Percentiles rank a stretch among this genome's conserved stretches.
Evolutionary conservation across 2,888 invertebrate genomes (phyloP).

Genomic region (Acrocyrtus sp.): DNA sequence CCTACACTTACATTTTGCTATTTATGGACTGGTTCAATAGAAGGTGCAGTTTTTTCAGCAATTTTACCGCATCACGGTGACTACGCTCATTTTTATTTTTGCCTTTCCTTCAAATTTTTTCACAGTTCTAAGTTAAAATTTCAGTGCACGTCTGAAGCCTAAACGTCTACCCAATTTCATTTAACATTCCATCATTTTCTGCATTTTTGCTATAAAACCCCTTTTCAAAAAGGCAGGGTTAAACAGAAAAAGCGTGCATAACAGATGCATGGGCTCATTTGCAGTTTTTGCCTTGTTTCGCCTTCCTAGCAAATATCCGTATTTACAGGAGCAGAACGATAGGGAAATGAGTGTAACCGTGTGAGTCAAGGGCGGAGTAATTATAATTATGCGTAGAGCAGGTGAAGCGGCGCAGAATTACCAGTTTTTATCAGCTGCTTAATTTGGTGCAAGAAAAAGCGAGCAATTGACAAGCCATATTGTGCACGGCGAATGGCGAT

Average conservation of each 20-base stretch:
- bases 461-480: not conserved
- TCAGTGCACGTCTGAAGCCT: not conserved
- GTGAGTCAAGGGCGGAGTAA: conserved; percentile 43
- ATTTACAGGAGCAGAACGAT: conserved; percentile 14
- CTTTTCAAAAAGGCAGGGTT: no score
- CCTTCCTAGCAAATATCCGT: conserved; percentile 18
- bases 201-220: not conserved
- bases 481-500: no score
- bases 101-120: no score
- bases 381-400: not conserved
- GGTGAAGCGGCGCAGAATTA: not conserved
- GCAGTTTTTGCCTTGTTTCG: not conserved
- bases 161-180: not conserved
- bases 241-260: no score
- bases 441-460: not conserved
- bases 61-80: no score
- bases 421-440: conserved; percentile 6
- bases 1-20: no score
- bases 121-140: no score
- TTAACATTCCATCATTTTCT: conserved; percentile 16
- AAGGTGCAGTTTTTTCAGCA: no score
- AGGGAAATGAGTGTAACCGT: no score
- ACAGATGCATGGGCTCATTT: conserved; percentile 21
- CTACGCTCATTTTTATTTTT: no score
- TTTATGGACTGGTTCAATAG: no score